phyloP scores from a whole-genome alignment of 1,140 invertebrate genomes.

The Drosophila navojoa region DNA sequence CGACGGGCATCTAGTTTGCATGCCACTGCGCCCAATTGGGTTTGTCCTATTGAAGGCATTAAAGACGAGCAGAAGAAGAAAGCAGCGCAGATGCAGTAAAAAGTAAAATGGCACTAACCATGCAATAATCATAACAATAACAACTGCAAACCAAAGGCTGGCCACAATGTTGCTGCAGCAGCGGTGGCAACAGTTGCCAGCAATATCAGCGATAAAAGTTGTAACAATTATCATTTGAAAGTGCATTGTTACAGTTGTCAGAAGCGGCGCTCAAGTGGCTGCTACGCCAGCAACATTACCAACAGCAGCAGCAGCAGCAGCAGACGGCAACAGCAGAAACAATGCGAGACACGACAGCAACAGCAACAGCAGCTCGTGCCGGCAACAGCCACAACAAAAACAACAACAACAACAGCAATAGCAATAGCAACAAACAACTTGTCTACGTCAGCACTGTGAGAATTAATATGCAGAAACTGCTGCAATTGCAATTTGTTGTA shows the following conservation, averaged over 20 bases:
- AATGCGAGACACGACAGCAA: constrained; percentile 8
- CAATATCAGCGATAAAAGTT: constrained; percentile 80
- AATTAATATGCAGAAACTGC: constrained; percentile 81
- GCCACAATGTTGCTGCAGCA: constrained; percentile 58
- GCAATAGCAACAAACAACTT: constrained; percentile 31
- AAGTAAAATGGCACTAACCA: constrained; percentile 81
- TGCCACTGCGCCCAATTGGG: constrained; percentile 30
- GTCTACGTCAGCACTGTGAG: constrained; percentile 66
- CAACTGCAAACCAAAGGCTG: constrained; percentile 65
- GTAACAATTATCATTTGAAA: constrained; percentile 82
- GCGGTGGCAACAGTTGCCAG: constrained; percentile 63
- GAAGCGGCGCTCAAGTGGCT: constrained; percentile 57
- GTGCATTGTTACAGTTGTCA: constrained; percentile 79
- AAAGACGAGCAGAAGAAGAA: constrained; percentile 44
- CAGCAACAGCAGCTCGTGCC: constrained; percentile 39
- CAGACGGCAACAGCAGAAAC: constrained; percentile 18
- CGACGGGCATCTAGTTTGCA: constrained; percentile 35
- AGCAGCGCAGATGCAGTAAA: constrained; percentile 67
- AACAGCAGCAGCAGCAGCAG: constrained; percentile 17
- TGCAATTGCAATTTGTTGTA: constrained; percentile 78
- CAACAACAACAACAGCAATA: constrained; percentile 25
- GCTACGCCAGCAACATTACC: constrained; percentile 34
- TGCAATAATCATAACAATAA: constrained; percentile 81
- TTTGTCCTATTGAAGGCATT: constrained; percentile 37
- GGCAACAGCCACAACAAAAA: constrained; percentile 29